Conservation (phyloP, 2,797 vertebrate species). For the Poecilia gillii region DNA sequence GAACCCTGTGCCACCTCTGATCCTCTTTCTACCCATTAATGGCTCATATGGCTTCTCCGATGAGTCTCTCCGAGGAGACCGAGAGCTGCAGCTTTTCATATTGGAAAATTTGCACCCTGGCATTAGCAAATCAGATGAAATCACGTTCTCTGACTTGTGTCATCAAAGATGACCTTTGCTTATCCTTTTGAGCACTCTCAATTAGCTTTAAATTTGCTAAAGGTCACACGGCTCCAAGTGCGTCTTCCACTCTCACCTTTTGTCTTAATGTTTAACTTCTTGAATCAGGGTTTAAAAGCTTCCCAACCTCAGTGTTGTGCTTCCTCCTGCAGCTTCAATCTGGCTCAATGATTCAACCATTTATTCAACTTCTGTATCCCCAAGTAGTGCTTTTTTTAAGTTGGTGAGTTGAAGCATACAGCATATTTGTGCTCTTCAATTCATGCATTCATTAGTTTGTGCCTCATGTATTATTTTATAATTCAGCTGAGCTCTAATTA, state of each 20-base stretch:
- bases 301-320: background rate
- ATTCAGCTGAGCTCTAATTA: constrained; percentile 33
- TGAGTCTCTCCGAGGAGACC: constrained; percentile 13
- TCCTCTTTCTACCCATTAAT: constrained; percentile 30
- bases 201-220: constrained; percentile 53
- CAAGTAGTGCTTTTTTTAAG: background rate
- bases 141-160: constrained; percentile 26
- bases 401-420: background rate
- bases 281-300: constrained; percentile 12
- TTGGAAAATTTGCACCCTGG: constrained; percentile 24
- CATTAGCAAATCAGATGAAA: constrained; percentile 41
- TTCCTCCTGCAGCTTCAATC: constrained; percentile 1
- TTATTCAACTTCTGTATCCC: background rate
- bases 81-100: constrained; percentile 10
- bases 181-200: constrained; percentile 41
- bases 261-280: constrained; percentile 17
- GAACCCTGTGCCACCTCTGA: background rate
- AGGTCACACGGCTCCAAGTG: constrained; percentile 45
- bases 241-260: background rate
- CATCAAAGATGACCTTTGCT: constrained; percentile 43
- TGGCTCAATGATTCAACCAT: background rate
- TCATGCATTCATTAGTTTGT: constrained; percentile 19
- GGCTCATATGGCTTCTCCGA: constrained; percentile 20
- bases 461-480: constrained; percentile 16
- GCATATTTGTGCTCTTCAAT: constrained; percentile 9